These are phyloP conservation scores for Habroteleia sp. DNA, from an alignment of 2,888 invertebrate species.

Conservation along the genomic window DNA sequence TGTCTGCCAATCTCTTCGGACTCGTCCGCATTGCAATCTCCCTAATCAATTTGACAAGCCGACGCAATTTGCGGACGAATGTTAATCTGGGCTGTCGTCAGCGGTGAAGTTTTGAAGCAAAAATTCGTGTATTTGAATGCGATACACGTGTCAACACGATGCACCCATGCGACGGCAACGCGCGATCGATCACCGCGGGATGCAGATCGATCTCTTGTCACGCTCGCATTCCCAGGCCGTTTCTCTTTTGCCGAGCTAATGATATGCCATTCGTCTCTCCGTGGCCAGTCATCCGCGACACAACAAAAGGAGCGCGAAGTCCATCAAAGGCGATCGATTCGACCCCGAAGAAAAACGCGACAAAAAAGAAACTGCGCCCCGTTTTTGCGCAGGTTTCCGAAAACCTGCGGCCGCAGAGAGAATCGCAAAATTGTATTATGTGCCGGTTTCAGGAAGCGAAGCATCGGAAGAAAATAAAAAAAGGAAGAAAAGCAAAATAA, in stretches of 20 bases:
- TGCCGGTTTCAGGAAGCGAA: too few species aligned
- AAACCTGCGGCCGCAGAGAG: too few species aligned
- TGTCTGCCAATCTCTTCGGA: too few species aligned
- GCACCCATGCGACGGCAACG: conserved; percentile 17
- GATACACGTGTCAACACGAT: conserved; percentile 49
- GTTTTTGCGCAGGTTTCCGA: too few species aligned
- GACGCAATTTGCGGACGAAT: conserved; percentile 20
- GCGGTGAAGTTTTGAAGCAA: conserved; percentile 22
- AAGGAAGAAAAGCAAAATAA: too few species aligned
- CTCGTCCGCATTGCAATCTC: too few species aligned
- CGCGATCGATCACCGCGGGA: conserved; percentile 45
- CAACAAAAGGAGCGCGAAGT: conserved; percentile 13
- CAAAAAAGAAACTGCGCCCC: too few species aligned
- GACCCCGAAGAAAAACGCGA: too few species aligned
- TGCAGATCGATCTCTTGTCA: conserved; percentile 43
- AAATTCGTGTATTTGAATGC: conserved; percentile 33
- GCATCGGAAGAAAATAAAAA: too few species aligned
- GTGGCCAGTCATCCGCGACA: conserved; percentile 26
- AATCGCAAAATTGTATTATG: too few species aligned
- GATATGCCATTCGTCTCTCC: conserved; percentile 32
- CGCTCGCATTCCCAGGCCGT: conserved; percentile 28
- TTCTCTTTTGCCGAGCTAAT: conserved; percentile 48
- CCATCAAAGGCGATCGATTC: too few species aligned
- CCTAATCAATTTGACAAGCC: conserved; percentile 23
- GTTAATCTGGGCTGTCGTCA: conserved; percentile 33